phyloP scores from a whole-genome alignment of 1,140 invertebrate genomes.

The Dendroctonus valens region DNA sequence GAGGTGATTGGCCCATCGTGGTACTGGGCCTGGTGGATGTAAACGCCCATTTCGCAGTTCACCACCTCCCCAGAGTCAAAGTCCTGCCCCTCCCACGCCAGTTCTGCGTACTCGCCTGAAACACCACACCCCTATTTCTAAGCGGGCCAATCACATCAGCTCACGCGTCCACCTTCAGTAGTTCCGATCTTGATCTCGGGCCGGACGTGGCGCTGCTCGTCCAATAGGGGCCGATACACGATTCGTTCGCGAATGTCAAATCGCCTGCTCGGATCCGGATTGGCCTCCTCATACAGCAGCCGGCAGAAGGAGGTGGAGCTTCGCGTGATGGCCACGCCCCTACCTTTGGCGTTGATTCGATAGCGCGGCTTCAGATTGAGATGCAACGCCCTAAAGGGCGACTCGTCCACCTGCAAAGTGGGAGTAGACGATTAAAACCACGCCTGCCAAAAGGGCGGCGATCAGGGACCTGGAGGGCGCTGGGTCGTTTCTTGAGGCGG shows the following conservation, averaged over 20 bases:
- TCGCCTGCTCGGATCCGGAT: constrained; percentile 44
- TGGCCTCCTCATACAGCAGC: constrained; percentile 28
- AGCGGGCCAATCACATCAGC: not conserved
- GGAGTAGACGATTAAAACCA: not conserved
- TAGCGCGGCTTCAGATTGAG: constrained; percentile 61
- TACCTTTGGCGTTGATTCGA: constrained; percentile 50
- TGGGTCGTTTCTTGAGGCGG: constrained; percentile 54
- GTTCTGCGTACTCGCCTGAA: constrained; percentile 54
- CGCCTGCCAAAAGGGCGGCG: constrained; percentile 45
- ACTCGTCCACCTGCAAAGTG: constrained; percentile 55
- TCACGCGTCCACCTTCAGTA: constrained; percentile 46
- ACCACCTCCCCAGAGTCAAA: constrained; percentile 58
- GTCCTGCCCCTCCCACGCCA: constrained; percentile 62
- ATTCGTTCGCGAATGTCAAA: constrained; percentile 35
- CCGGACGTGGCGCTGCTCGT: not conserved
- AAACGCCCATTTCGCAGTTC: constrained; percentile 55
- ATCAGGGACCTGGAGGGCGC: constrained; percentile 51
- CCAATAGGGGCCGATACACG: constrained; percentile 34
- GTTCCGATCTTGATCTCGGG: constrained; percentile 34
- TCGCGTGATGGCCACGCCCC: constrained; percentile 23
- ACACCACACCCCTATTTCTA: not conserved
- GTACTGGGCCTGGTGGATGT: constrained; percentile 53
- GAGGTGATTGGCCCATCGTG: constrained; percentile 67
- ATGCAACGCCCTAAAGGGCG: constrained; percentile 58
- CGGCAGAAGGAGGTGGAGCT: constrained; percentile 14